Evolutionary conservation across 2,797 vertebrate genomes (phyloP).

Genomic region (Gallinago nigripennis): DNA sequence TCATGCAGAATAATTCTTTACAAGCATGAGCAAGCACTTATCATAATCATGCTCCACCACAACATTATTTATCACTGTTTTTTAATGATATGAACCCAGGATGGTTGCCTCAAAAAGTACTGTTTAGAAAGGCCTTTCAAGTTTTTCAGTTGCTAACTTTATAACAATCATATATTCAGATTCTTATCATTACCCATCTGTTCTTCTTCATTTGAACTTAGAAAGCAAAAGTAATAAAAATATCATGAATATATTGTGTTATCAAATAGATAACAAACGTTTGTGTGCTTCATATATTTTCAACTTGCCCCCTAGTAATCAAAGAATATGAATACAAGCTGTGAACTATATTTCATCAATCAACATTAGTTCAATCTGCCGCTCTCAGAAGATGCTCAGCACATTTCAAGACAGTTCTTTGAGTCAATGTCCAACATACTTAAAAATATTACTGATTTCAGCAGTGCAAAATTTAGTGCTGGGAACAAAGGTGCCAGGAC

Average conservation of each 20-base stretch:
- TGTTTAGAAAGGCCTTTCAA: neutral
- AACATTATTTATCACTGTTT: neutral
- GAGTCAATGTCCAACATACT: neutral
- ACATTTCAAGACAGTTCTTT: neutral
- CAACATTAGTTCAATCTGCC: neutral
- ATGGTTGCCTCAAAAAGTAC: neutral
- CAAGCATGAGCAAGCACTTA: neutral
- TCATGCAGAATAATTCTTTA: neutral
- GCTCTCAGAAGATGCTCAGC: neutral
- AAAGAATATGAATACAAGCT: neutral
- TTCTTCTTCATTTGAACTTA: neutral
- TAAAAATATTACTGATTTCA: neutral
- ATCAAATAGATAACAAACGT: neutral
- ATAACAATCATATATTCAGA: neutral
- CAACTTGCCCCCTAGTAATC: neutral
- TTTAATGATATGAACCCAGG: neutral
- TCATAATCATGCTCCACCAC: neutral
- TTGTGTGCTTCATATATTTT: neutral
- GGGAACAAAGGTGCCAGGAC: neutral
- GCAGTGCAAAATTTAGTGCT: neutral
- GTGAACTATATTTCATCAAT: neutral
- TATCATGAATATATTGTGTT: neutral
- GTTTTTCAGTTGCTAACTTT: neutral
- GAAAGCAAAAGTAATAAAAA: neutral
- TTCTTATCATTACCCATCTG: neutral